Evolutionary conservation across 2,888 invertebrate species (phyloP).

Genomic region (Melanophora roralis): DNA sequence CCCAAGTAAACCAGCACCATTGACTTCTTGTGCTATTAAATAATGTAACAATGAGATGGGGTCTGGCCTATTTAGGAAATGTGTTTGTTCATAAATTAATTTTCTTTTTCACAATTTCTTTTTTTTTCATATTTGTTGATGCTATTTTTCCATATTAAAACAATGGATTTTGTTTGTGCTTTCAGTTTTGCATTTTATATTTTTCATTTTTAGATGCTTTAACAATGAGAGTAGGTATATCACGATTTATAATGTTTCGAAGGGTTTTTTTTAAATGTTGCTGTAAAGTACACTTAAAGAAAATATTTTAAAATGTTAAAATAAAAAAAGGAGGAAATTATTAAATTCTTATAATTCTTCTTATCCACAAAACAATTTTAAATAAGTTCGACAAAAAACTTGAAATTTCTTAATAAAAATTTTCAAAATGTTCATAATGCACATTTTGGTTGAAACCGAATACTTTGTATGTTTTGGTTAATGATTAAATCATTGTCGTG

Average conservation of each 20-base stretch:
- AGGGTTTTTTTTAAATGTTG: neutral
- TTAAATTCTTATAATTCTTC: no score
- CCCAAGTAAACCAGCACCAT: conserved; percentile 23
- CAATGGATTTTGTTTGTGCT: conserved; percentile 46
- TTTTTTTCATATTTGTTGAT: conserved; percentile 2
- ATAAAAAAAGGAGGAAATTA: no score
- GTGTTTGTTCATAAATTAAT: conserved; percentile 50
- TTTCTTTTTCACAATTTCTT: neutral
- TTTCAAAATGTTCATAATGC: no score
- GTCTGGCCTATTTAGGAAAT: conserved; percentile 28
- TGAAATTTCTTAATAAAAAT: no score
- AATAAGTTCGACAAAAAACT: no score
- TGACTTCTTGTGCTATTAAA: neutral
- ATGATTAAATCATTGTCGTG: no score
- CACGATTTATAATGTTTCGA: conserved; percentile 59
- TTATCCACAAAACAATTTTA: no score
- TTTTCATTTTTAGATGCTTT: conserved; percentile 54
- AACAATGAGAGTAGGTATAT: conserved; percentile 40
- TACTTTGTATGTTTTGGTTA: no score
- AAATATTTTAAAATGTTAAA: neutral
- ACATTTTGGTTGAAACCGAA: no score
- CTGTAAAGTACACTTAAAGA: conserved; percentile 15
- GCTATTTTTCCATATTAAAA: conserved; percentile 37
- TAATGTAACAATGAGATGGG: conserved; percentile 34
- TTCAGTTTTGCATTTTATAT: conserved; percentile 45